phyloP scores from a whole-genome alignment of 2,888 invertebrate species.

The Lucinisca nassula region DNA sequence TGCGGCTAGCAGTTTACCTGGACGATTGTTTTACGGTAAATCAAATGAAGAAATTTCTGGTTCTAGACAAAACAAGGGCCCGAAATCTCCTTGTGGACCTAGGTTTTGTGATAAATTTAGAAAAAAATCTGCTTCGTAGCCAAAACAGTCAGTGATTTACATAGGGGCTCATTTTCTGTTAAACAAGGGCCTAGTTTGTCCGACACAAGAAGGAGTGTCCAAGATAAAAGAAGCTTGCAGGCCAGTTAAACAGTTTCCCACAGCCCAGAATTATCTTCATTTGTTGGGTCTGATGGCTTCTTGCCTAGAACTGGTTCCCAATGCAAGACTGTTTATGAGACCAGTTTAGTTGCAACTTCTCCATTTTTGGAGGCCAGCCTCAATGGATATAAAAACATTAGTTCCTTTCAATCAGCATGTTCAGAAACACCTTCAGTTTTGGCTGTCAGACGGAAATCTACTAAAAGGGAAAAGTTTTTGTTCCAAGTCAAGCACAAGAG shows the following conservation, averaged over 20 bases:
- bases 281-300: slow-evolving; percentile 41
- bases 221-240: neutral
- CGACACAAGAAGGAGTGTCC: neutral
- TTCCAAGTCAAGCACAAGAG: neutral
- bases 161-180: slow-evolving; percentile 26
- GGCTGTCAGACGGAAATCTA: slow-evolving; percentile 13
- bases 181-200: slow-evolving; percentile 1
- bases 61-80: slow-evolving; percentile 30
- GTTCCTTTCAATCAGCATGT: slow-evolving; percentile 32
- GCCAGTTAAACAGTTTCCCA: neutral
- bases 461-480: slow-evolving; percentile 18
- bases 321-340: slow-evolving; percentile 39
- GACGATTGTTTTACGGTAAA: slow-evolving; percentile 61
- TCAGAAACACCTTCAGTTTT: slow-evolving; percentile 4
- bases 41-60: neutral
- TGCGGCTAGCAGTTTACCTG: slow-evolving; percentile 53
- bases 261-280: slow-evolving; percentile 30
- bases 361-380: slow-evolving; percentile 27
- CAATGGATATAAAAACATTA: neutral
- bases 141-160: slow-evolving; percentile 8
- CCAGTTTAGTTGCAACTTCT: slow-evolving; percentile 25
- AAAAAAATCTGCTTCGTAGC: slow-evolving; percentile 6
- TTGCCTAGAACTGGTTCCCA: slow-evolving; percentile 37
- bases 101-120: slow-evolving; percentile 55
- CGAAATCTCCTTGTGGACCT: slow-evolving; percentile 32